phyloP scores from a whole-genome alignment of 2,797 vertebrate species.

The Microtus californicus region DNA sequence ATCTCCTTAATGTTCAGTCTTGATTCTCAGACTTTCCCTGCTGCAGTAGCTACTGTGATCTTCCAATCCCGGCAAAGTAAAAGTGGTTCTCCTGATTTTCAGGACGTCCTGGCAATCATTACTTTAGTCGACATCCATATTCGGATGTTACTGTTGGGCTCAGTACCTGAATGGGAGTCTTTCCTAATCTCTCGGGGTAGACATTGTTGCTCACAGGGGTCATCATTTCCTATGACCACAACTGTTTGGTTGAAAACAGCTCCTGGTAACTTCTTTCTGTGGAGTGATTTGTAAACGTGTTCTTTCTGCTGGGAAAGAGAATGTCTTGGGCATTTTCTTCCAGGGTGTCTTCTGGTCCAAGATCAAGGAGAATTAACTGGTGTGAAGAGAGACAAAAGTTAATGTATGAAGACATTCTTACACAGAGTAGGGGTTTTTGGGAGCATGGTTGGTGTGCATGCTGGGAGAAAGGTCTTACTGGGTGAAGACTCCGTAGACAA shows the following conservation, averaged over 20 bases:
- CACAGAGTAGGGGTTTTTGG: not conserved
- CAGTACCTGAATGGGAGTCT: not conserved
- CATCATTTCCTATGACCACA: not conserved
- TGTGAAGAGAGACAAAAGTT: conserved; percentile 23
- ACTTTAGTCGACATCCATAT: conserved; percentile 1
- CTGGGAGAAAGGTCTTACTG: not conserved
- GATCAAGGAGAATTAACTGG: not conserved
- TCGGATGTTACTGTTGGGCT: not conserved
- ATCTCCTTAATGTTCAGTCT: not conserved
- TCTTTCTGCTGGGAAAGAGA: not conserved
- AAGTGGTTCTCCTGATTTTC: not conserved
- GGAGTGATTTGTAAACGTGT: not conserved
- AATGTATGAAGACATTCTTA: conserved; percentile 32
- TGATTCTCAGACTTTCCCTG: not conserved
- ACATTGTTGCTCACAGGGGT: not conserved
- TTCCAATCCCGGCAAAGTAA: not conserved
- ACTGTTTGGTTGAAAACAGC: conserved; percentile 13
- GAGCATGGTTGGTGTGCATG: not conserved
- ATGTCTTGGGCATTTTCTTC: not conserved
- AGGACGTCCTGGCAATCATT: not conserved
- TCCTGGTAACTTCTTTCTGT: conserved; percentile 3
- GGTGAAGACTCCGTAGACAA: not conserved
- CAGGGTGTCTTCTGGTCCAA: not conserved
- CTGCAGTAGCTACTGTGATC: not conserved
- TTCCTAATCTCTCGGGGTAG: not conserved